phyloP scores from a whole-genome alignment of 2,113 vertebrate genomes.

The Datnioides undecimradiatus region DNA sequence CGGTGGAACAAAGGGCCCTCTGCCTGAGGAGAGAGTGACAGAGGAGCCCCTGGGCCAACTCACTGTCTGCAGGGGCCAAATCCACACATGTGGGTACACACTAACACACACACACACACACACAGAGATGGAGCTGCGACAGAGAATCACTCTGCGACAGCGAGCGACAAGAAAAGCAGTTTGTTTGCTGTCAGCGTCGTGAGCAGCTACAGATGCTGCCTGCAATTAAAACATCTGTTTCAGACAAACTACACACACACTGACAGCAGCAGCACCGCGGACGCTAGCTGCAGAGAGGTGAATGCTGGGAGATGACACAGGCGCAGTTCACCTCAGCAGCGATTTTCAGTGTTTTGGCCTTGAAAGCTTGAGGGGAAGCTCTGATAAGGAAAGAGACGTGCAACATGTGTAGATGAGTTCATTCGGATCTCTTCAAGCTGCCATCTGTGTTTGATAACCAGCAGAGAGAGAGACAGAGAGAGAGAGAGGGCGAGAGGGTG shows the following conservation, averaged over 20 bases:
- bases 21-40: slow-evolving; percentile 49
- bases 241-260: slow-evolving; percentile 5
- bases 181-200: slow-evolving; percentile 59
- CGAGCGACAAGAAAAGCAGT: slow-evolving; percentile 44
- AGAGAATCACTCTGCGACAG: slow-evolving; percentile 34
- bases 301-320: slow-evolving; percentile 23
- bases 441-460: slow-evolving; percentile 45
- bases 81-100: slow-evolving; percentile 16
- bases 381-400: slow-evolving; percentile 27
- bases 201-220: slow-evolving; percentile 62
- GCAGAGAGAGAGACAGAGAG: slow-evolving; percentile 29
- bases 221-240: slow-evolving; percentile 70
- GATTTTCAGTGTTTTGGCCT: slow-evolving; percentile 8
- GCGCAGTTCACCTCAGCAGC: not conserved
- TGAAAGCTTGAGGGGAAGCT: not conserved
- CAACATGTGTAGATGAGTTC: slow-evolving; percentile 31
- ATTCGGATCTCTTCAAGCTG: slow-evolving; percentile 28
- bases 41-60: slow-evolving; percentile 27
- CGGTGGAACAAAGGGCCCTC: slow-evolving; percentile 36
- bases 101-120: not conserved
- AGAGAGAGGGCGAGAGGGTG: no score
- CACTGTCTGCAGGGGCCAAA: slow-evolving; percentile 21
- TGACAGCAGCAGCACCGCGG: not conserved
- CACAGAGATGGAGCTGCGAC: slow-evolving; percentile 36
- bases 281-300: not conserved